Conservation (phyloP, 2,113 vertebrate genomes). For the Rhegmatorhina hoffmannsi region DNA sequence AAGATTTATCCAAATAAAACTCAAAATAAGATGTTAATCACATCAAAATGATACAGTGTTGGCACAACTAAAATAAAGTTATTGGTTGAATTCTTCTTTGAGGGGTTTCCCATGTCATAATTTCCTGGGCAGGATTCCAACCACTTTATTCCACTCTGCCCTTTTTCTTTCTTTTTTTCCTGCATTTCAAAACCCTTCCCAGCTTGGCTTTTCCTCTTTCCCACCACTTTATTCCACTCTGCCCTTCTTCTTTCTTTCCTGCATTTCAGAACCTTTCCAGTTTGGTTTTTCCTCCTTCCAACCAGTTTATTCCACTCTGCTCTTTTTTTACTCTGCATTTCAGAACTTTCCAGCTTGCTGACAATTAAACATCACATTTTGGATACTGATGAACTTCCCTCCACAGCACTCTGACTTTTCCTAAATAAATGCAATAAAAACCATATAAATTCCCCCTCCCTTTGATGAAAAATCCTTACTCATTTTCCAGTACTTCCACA, state of each 20-base stretch:
- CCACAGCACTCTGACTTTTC: background rate
- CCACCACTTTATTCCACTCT: no score
- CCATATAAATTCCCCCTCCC: background rate
- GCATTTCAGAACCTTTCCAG: no score
- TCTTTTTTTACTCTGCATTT: no score
- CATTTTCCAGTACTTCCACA: background rate
- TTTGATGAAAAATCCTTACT: background rate
- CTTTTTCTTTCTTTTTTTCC: no score
- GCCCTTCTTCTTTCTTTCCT: no score
- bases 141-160: no score
- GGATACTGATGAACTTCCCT: background rate
- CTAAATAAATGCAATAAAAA: background rate
- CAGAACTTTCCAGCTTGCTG: no score
- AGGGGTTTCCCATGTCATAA: background rate
- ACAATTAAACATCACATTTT: background rate
- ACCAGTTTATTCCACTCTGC: no score
- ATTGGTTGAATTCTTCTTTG: background rate
- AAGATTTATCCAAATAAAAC: background rate
- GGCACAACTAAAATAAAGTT: background rate
- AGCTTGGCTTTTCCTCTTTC: no score
- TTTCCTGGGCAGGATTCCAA: background rate
- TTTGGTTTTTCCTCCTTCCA: no score
- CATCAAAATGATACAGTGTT: background rate
- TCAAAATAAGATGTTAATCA: background rate
- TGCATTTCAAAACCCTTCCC: no score